Evolutionary conservation across 1,140 invertebrate species (phyloP).

Genomic region (Dreissena polymorpha): DNA sequence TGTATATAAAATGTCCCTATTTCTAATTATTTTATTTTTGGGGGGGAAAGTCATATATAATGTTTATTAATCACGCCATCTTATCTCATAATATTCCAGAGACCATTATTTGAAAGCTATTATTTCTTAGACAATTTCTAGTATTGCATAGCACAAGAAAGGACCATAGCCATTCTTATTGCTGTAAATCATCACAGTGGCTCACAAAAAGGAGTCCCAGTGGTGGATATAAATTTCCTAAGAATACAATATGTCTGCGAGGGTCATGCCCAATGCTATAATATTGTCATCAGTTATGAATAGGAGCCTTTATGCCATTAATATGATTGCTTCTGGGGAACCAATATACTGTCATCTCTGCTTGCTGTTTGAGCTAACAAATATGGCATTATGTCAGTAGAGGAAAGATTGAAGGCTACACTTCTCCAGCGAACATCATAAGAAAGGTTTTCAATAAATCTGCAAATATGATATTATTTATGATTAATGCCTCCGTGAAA

Average conservation of each 20-base stretch:
- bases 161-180: slow-evolving; percentile 16
- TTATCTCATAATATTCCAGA: not conserved
- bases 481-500: slow-evolving; percentile 44
- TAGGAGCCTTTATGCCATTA: slow-evolving; percentile 21
- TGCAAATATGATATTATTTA: slow-evolving; percentile 57
- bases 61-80: too few species aligned
- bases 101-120: slow-evolving; percentile 1
- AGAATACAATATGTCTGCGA: slow-evolving; percentile 28
- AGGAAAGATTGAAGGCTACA: slow-evolving; percentile 26
- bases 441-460: slow-evolving; percentile 49
- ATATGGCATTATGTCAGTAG: slow-evolving; percentile 21
- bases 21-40: too few species aligned
- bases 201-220: slow-evolving; percentile 35
- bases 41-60: too few species aligned
- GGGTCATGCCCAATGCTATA: slow-evolving; percentile 21
- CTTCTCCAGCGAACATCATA: slow-evolving; percentile 35
- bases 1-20: too few species aligned
- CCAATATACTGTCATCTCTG: slow-evolving; percentile 15
- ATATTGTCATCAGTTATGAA: slow-evolving; percentile 47
- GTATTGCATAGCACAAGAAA: not conserved
- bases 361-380: slow-evolving; percentile 29
- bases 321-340: slow-evolving; percentile 14
- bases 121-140: not conserved
- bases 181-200: slow-evolving; percentile 37
- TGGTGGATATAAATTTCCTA: not conserved